Evolutionary conservation across 2,797 vertebrate genomes (phyloP).

Genomic region (Hybognathus amarus): DNA sequence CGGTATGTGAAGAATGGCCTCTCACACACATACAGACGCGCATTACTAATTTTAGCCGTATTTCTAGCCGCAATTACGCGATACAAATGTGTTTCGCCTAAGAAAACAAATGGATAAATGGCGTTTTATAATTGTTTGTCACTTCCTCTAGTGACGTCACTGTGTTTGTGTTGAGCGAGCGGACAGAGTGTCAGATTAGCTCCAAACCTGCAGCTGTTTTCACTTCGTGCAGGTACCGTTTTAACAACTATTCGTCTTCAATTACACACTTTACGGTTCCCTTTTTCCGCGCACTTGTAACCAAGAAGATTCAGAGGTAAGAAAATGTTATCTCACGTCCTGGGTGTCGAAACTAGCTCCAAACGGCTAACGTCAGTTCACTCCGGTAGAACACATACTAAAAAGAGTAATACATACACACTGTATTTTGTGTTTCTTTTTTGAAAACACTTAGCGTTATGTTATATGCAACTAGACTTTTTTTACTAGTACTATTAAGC

Average conservation of each 20-base stretch:
- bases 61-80: not conserved
- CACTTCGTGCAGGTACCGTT: conserved; percentile 20
- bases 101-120: not conserved
- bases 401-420: not conserved
- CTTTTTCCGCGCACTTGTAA: not conserved
- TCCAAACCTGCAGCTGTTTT: conserved; percentile 29
- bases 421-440: conserved; percentile 4
- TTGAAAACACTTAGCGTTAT: not conserved
- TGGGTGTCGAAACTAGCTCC: conserved; percentile 34
- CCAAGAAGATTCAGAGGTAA: conserved; percentile 6
- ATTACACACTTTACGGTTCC: not conserved
- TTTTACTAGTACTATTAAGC: not conserved
- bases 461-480: not conserved
- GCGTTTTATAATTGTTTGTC: conserved; percentile 24
- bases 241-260: not conserved
- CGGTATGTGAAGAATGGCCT: conserved; percentile 33
- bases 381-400: not conserved
- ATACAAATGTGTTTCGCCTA: not conserved
- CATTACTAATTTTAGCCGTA: conserved; percentile 16
- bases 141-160: conserved; percentile 44
- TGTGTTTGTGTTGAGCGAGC: conserved; percentile 71
- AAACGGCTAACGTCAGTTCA: conserved; percentile 28
- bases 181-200: conserved; percentile 36
- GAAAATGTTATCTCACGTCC: not conserved
- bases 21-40: not conserved